These are phyloP conservation scores for Girardinus metallicus DNA, from an alignment of 2,797 vertebrate genomes.

Conservation along the genomic window DNA sequence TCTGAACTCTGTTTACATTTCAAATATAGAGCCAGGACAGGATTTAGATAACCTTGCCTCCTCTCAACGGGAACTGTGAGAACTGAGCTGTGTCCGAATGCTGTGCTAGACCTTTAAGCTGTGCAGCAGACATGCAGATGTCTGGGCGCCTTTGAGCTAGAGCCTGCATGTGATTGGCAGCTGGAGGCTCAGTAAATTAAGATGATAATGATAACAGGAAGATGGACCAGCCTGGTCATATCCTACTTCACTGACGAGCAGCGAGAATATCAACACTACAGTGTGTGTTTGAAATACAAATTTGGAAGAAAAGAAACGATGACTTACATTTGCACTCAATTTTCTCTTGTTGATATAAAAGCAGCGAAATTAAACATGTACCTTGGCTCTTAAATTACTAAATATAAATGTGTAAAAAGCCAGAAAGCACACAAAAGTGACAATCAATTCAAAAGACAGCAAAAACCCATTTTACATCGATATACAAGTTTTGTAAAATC, in stretches of 20 bases:
- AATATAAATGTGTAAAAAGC: conserved; percentile 2
- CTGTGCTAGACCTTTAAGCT: conserved; percentile 61
- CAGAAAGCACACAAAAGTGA: conserved; percentile 1
- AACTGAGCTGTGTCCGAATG: conserved; percentile 51
- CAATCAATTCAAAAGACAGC: background rate
- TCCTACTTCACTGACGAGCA: conserved; percentile 24
- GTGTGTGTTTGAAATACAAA: conserved; percentile 3
- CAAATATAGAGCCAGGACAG: conserved; percentile 40
- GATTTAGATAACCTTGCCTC: conserved; percentile 57
- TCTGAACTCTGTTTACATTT: conserved; percentile 34
- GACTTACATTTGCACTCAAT: background rate
- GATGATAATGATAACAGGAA: conserved; percentile 60
- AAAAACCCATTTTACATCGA: background rate
- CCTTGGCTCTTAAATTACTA: background rate
- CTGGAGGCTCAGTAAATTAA: conserved; percentile 66
- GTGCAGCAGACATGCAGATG: conserved; percentile 50
- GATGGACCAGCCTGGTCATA: conserved; percentile 25
- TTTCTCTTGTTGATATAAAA: background rate
- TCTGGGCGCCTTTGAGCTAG: conserved; percentile 62
- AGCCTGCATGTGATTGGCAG: conserved; percentile 69
- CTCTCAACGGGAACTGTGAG: conserved; percentile 35
- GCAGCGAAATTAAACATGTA: background rate
- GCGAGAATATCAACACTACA: conserved; percentile 1
- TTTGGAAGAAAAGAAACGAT: background rate
- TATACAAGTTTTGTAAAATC: background rate